Conservation (phyloP, 2,888 invertebrate species). For the Parasteatoda lunata region DNA sequence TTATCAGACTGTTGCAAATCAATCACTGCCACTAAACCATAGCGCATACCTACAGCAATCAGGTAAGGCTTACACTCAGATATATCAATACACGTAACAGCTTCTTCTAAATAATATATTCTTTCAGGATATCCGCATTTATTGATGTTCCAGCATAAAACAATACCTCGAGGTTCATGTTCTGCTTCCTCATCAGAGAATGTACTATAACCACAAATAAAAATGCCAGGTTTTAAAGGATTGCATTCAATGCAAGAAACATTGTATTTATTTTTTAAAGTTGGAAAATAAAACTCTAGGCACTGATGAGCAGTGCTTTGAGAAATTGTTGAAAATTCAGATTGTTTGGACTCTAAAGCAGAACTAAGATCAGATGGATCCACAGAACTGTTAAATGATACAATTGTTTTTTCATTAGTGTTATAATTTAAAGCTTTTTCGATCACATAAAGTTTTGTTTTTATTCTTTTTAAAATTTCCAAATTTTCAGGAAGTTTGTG, state of each 20-base stretch:
- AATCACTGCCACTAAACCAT: constrained; percentile 83
- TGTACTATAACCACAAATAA: constrained; percentile 85
- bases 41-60: constrained; percentile 84
- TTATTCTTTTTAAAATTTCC: constrained; percentile 23
- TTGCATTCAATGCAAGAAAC: constrained; percentile 47
- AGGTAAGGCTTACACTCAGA: constrained; percentile 81
- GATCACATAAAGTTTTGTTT: constrained; percentile 33
- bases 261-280: constrained; percentile 31
- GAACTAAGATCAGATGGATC: not conserved
- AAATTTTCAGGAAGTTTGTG: constrained; percentile 13
- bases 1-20: constrained; percentile 83
- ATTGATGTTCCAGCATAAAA: constrained; percentile 84
- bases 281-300: constrained; percentile 27
- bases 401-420: constrained; percentile 37
- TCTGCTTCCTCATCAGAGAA: constrained; percentile 78
- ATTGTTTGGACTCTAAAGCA: not conserved
- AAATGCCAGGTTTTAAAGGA: constrained; percentile 76
- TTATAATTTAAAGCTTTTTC: constrained; percentile 58
- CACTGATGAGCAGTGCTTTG: not conserved
- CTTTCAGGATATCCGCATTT: constrained; percentile 85
- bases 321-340: not conserved
- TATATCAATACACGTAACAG: constrained; percentile 83
- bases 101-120: constrained; percentile 79
- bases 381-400: constrained; percentile 17
- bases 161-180: constrained; percentile 78